phyloP scores from a whole-genome alignment of 2,888 invertebrate species.

The Lycia hirtaria region DNA sequence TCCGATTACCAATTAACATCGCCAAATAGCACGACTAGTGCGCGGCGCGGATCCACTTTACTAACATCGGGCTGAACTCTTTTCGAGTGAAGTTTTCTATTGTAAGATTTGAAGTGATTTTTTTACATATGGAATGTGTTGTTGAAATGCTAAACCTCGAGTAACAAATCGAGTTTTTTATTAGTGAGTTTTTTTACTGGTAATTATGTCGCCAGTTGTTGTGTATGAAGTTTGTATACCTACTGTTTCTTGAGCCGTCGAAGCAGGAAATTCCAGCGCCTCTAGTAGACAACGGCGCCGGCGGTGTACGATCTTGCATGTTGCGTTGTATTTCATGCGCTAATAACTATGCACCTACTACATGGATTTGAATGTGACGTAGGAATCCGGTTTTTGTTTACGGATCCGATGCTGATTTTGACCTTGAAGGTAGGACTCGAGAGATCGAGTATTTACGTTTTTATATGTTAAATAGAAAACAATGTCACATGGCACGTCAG shows the following conservation, averaged over 20 bases:
- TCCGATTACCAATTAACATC: conserved; percentile 69
- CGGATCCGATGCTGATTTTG: conserved; percentile 63
- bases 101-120: conserved; percentile 56
- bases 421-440: conserved; percentile 73
- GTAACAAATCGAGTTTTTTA: conserved; percentile 55
- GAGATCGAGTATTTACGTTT: conserved; percentile 45
- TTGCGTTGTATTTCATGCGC: conserved; percentile 56
- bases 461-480: conserved; percentile 39
- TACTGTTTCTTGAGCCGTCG: conserved; percentile 55
- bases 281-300: conserved; percentile 45
- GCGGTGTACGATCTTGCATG: conserved; percentile 51
- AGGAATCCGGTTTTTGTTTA: conserved; percentile 76
- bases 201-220: conserved; percentile 58
- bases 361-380: conserved; percentile 70
- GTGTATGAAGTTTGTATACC: conserved; percentile 57
- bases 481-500: conserved; percentile 30
- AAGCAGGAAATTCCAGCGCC: conserved; percentile 61
- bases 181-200: conserved; percentile 57
- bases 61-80: conserved; percentile 42
- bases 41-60: conserved; percentile 56
- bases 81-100: conserved; percentile 61
- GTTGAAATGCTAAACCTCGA: conserved; percentile 73
- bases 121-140: conserved; percentile 72
- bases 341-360: conserved; percentile 57
- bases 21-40: conserved; percentile 70